Conservation (phyloP, 2,888 invertebrate species). For the Polylopha cassiicola region DNA sequence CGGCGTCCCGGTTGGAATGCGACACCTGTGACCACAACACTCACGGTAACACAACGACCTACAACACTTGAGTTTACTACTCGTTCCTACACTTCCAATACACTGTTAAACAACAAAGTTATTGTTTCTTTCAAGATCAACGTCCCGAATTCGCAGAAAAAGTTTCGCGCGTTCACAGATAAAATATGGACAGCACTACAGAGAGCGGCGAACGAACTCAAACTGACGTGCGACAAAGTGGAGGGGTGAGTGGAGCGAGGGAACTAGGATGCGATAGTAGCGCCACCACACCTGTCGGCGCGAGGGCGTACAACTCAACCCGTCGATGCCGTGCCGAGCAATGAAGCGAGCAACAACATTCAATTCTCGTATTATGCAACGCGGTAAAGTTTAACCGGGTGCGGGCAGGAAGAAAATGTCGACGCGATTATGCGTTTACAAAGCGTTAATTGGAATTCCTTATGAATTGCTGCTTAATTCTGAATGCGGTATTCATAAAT, state of each 20-base stretch:
- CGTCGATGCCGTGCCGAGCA: conserved; percentile 24
- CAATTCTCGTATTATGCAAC: conserved; percentile 37
- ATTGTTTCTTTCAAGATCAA: conserved; percentile 26
- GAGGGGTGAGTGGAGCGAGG: conserved; percentile 30
- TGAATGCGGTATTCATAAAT: too few species aligned
- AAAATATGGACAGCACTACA: conserved; percentile 29
- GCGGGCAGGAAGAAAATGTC: conserved; percentile 42
- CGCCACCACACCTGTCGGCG: conserved; percentile 57
- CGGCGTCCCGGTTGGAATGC: conserved; percentile 67
- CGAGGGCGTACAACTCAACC: conserved; percentile 22
- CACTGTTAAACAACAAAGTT: conserved; percentile 23
- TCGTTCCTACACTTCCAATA: conserved; percentile 33
- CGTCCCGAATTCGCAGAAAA: conserved; percentile 36
- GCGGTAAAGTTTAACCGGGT: conserved; percentile 36
- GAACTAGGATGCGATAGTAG: conserved; percentile 35
- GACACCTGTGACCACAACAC: conserved; percentile 66
- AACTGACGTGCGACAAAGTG: conserved; percentile 45
- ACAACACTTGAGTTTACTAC: conserved; percentile 1
- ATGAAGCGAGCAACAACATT: conserved; percentile 38
- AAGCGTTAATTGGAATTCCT: conserved; percentile 39
- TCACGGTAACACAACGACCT: conserved; percentile 41
- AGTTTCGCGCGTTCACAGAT: conserved; percentile 56
- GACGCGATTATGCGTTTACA: conserved; percentile 33
- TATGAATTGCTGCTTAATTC: too few species aligned
- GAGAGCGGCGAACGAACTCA: conserved; percentile 55